Percentiles rank a stretch among this genome's conserved stretches.
These are phyloP conservation scores for Drosophila ironensis DNA, from an alignment of 1,140 invertebrate species.

Conservation along the genomic window DNA sequence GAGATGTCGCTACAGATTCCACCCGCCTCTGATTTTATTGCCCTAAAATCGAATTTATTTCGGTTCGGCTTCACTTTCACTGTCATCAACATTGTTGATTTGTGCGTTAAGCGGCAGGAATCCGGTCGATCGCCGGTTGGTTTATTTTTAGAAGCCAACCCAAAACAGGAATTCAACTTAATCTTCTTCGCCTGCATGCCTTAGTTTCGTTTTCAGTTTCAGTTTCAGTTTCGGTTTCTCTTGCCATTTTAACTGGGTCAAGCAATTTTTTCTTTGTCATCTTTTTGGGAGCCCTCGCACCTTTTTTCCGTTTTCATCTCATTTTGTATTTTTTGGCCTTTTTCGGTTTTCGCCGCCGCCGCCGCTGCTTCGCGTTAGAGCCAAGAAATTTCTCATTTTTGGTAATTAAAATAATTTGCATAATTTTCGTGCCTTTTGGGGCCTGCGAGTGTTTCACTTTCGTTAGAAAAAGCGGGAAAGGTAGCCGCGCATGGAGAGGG, in stretches of 20 bases:
- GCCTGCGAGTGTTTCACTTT: conserved; percentile 71
- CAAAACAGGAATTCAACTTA: conserved; percentile 47
- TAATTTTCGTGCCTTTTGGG: conserved; percentile 67
- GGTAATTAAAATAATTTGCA: conserved; percentile 81
- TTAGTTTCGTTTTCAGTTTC: conserved; percentile 13
- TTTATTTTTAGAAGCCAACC: conserved; percentile 47
- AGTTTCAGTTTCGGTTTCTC: conserved; percentile 59
- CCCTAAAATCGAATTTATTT: conserved; percentile 25
- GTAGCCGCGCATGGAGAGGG: background rate
- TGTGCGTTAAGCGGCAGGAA: conserved; percentile 43
- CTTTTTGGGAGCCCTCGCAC: conserved; percentile 60
- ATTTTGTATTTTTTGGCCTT: conserved; percentile 11
- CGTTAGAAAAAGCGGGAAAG: conserved; percentile 64
- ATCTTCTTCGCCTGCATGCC: conserved; percentile 18
- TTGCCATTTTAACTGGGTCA: conserved; percentile 75
- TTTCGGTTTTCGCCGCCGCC: conserved; percentile 4
- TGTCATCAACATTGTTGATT: conserved; percentile 42
- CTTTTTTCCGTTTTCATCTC: conserved; percentile 43
- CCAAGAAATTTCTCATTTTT: conserved; percentile 66
- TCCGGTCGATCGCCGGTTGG: conserved; percentile 18
- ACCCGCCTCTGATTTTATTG: conserved; percentile 25
- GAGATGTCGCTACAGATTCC: background rate
- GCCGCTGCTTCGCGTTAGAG: conserved; percentile 6
- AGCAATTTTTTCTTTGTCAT: conserved; percentile 36
- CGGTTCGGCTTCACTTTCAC: conserved; percentile 38